These are phyloP conservation scores for Acleris literana DNA, from an alignment of 2,888 invertebrate species.

Conservation along the genomic window DNA sequence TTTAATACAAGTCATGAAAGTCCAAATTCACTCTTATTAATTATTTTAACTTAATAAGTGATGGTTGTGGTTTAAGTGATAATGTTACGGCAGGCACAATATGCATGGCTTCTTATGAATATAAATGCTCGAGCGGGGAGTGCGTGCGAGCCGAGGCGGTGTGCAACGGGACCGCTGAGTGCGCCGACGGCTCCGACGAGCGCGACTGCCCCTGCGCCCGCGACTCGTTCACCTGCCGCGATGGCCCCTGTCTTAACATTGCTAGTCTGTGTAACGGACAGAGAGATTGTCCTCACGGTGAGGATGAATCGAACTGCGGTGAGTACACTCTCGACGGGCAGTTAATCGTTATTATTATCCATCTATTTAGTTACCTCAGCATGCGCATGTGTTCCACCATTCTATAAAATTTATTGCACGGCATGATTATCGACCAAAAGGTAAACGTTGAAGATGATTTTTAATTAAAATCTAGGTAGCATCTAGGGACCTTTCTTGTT, in stretches of 20 bases:
- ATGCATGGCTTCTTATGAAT: slow-evolving; percentile 83
- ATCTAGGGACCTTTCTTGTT: not conserved
- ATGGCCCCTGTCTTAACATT: slow-evolving; percentile 86
- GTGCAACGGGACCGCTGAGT: slow-evolving; percentile 81
- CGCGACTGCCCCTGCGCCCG: slow-evolving; percentile 70
- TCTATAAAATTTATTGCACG: slow-evolving; percentile 17
- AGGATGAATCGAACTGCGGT: slow-evolving; percentile 85
- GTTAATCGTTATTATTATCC: not conserved
- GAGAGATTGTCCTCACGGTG: slow-evolving; percentile 84
- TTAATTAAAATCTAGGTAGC: too few species aligned
- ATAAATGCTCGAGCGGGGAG: slow-evolving; percentile 86
- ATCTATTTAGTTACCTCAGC: not conserved
- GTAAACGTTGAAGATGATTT: not conserved
- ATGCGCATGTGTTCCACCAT: slow-evolving; percentile 24
- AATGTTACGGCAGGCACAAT: slow-evolving; percentile 71
- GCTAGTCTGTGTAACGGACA: slow-evolving; percentile 86
- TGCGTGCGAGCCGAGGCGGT: slow-evolving; percentile 81
- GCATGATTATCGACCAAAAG: slow-evolving; percentile 11
- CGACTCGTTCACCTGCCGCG: slow-evolving; percentile 83
- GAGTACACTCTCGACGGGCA: slow-evolving; percentile 42
- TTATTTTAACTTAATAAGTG: slow-evolving; percentile 1
- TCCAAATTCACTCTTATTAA: slow-evolving; percentile 1
- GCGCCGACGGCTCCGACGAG: slow-evolving; percentile 79
- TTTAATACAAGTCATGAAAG: not conserved
- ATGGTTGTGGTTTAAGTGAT: slow-evolving; percentile 66